Percentiles rank a stretch among this genome's conserved stretches.
phyloP scores from a whole-genome alignment of 2,113 vertebrate species.

The Loxodonta africana region DNA sequence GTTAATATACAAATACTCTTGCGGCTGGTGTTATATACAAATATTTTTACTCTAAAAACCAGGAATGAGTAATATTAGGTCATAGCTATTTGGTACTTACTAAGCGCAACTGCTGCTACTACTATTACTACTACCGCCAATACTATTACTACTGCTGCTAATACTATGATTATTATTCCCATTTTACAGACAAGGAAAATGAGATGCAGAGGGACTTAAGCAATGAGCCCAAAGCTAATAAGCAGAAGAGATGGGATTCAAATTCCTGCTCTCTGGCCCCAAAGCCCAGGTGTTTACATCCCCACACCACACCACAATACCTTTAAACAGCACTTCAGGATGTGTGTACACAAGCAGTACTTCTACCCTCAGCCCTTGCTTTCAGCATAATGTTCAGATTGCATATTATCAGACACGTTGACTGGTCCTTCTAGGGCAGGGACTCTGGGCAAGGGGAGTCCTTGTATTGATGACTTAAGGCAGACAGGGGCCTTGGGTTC shows the following conservation, averaged over 20 bases:
- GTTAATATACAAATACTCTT: neutral
- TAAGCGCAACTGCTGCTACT: neutral
- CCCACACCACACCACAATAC: accelerated
- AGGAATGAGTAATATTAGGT: neutral
- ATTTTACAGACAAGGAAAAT: neutral
- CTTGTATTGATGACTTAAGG: neutral
- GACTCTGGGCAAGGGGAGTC: neutral
- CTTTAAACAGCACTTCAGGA: neutral
- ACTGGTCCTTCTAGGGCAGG: neutral
- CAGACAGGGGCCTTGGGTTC: neutral
- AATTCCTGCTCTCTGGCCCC: neutral
- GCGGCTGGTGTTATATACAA: neutral
- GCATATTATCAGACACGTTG: neutral
- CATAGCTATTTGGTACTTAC: neutral
- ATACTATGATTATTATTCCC: neutral
- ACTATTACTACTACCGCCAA: neutral
- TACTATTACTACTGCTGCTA: neutral
- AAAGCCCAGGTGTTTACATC: neutral
- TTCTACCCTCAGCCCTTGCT: neutral
- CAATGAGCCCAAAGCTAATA: neutral
- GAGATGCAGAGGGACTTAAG: neutral
- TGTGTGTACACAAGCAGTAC: accelerated
- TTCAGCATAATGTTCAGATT: accelerated
- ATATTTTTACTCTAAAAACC: neutral
- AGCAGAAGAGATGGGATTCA: neutral